Conservation (phyloP, 2,113 vertebrate species). For the Sander vitreus region DNA sequence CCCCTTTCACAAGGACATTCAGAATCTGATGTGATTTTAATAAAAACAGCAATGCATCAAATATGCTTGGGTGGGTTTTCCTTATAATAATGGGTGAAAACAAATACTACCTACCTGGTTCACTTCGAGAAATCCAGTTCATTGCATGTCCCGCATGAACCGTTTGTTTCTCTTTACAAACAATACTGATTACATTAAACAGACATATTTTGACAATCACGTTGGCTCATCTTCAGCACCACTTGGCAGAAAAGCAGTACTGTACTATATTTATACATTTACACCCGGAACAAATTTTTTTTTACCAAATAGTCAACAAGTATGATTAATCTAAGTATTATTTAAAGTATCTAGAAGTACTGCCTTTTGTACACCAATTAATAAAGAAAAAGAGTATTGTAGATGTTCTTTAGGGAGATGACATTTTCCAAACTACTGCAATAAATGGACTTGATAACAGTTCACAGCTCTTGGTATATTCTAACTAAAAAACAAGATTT, state of each 20-base stretch:
- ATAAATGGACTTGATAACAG: no score
- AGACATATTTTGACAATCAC: neutral
- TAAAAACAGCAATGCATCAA: neutral
- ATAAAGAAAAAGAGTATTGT: neutral
- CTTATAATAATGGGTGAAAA: neutral
- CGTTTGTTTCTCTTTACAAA: neutral
- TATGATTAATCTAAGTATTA: no score
- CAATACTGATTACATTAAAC: neutral
- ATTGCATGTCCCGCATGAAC: no score
- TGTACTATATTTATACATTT: no score
- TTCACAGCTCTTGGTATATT: neutral
- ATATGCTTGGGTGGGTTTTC: neutral
- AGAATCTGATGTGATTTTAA: neutral
- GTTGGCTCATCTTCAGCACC: no score
- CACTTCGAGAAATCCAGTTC: neutral
- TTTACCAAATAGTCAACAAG: no score
- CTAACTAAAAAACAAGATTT: neutral
- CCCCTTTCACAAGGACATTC: neutral
- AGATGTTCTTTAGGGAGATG: neutral
- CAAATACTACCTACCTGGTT: neutral
- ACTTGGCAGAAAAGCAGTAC: no score
- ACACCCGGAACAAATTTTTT: no score
- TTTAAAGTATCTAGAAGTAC: neutral
- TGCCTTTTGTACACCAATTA: neutral
- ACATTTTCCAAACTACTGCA: no score